Conservation (phyloP, 2,113 vertebrate genomes). For the Actinemys pallida region DNA sequence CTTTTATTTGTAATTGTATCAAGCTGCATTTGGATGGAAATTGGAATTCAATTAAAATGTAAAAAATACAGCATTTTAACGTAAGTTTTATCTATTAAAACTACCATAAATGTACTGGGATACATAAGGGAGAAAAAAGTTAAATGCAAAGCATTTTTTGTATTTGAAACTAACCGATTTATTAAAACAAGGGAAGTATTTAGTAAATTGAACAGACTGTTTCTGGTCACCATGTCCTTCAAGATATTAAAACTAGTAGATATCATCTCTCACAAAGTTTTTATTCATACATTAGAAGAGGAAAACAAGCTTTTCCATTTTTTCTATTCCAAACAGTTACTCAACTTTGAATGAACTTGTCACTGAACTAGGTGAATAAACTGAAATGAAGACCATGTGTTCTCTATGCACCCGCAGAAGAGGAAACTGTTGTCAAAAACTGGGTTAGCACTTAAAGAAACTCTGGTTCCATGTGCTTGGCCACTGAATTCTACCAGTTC, state of each 20-base stretch:
- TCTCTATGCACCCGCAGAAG: not conserved
- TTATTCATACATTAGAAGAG: not conserved
- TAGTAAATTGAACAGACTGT: not conserved
- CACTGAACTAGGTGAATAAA: not conserved
- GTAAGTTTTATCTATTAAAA: not conserved
- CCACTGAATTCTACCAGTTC: no score
- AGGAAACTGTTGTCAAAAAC: not conserved
- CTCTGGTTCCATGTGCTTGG: no score
- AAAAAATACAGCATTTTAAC: not conserved
- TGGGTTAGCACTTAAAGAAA: not conserved
- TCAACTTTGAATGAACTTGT: not conserved
- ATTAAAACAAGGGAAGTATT: not conserved
- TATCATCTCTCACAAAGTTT: not conserved
- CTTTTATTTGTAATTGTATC: no score
- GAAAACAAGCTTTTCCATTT: not conserved
- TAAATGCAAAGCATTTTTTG: not conserved
- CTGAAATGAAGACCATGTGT: not conserved
- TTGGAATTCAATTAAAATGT: not conserved
- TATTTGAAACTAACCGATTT: not conserved
- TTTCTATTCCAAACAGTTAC: not conserved
- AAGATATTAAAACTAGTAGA: not conserved
- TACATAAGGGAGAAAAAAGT: not conserved
- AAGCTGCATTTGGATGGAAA: no score
- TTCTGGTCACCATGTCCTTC: not conserved
- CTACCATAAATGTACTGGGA: not conserved